These are phyloP conservation scores for Furnarius figulus DNA, from an alignment of 2,113 vertebrate genomes.

Conservation along the genomic window DNA sequence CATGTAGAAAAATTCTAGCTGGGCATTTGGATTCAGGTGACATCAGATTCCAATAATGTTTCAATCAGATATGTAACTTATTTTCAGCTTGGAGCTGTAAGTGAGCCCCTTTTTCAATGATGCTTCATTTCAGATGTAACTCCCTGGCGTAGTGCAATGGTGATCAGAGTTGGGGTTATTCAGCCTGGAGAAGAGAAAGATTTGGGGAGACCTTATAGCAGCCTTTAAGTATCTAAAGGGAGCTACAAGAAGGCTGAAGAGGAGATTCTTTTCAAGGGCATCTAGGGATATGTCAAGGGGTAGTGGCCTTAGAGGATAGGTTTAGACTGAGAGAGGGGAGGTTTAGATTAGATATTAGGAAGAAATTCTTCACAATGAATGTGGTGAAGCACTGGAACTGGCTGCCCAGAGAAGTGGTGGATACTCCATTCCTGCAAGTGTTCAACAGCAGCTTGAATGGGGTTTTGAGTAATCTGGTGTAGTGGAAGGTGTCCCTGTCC, in stretches of 20 bases:
- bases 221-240: neutral
- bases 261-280: neutral
- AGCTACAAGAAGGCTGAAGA: neutral
- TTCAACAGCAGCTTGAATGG: neutral
- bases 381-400: neutral
- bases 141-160: neutral
- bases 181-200: neutral
- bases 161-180: neutral
- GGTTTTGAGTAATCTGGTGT: neutral
- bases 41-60: neutral
- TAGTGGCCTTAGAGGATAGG: neutral
- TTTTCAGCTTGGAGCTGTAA: neutral
- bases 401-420: neutral
- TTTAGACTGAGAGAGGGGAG: neutral
- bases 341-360: neutral
- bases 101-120: neutral
- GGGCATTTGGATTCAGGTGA: neutral
- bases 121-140: neutral
- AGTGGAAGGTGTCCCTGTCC: neutral
- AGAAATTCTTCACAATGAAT: neutral
- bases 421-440: neutral
- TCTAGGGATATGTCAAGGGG: neutral
- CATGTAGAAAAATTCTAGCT: neutral
- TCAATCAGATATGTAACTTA: neutral
- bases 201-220: neutral